These are phyloP conservation scores for Lordiphosa stackelbergi DNA, from an alignment of 1,140 invertebrate genomes.

Conservation along the genomic window DNA sequence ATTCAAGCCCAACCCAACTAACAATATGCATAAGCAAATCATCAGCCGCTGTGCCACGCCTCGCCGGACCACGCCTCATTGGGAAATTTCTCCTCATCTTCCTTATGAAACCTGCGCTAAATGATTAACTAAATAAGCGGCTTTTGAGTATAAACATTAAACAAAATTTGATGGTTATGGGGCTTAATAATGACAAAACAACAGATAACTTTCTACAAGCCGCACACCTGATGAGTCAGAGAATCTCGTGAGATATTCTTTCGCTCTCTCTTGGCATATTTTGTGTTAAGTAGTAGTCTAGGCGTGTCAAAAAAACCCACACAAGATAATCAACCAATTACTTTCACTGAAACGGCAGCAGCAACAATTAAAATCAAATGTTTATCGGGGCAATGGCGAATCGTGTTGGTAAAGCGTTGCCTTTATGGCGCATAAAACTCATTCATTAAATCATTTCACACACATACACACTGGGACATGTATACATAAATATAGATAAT, in stretches of 20 bases:
- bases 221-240: slow-evolving; percentile 27
- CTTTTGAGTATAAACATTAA: slow-evolving; percentile 25
- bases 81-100: slow-evolving; percentile 32
- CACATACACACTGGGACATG: slow-evolving; percentile 12
- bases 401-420: slow-evolving; percentile 26
- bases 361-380: slow-evolving; percentile 40
- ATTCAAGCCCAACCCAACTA: too few relatives aligned
- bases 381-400: slow-evolving; percentile 51
- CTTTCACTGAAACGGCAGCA: slow-evolving; percentile 51
- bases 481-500: slow-evolving; percentile 39
- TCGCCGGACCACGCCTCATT: slow-evolving; percentile 7
- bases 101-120: slow-evolving; percentile 20
- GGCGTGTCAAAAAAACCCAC: slow-evolving; percentile 33
- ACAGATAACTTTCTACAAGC: slow-evolving; percentile 15
- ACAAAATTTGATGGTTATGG: slow-evolving; percentile 41
- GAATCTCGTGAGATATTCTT: slow-evolving; percentile 29
- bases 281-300: slow-evolving; percentile 26
- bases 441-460: slow-evolving; percentile 53
- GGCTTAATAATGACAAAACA: slow-evolving; percentile 6
- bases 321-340: slow-evolving; percentile 52
- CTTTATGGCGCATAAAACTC: slow-evolving; percentile 52
- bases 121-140: slow-evolving; percentile 52
- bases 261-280: slow-evolving; percentile 40
- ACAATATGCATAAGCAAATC: neutral
- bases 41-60: neutral